Evolutionary conservation across 1,140 invertebrate genomes (phyloP).

Genomic region (Venustaconcha ellipsiformis): DNA sequence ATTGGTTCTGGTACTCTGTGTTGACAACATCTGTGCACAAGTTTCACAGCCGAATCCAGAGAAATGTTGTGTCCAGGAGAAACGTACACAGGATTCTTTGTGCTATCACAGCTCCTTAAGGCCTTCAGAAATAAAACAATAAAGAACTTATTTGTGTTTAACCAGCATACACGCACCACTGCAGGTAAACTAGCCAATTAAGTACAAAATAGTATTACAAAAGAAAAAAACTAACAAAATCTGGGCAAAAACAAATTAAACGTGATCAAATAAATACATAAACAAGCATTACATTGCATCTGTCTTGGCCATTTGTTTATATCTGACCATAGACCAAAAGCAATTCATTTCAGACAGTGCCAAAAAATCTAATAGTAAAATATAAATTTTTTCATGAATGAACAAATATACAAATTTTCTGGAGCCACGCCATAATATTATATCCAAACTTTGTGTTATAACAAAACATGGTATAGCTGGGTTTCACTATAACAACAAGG

Average conservation of each 20-base stretch:
- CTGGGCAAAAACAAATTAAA: not conserved
- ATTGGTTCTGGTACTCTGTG: constrained; percentile 71
- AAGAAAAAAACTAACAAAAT: not conserved
- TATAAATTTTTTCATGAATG: no score
- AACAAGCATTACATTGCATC: not conserved
- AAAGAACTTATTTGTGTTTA: not conserved
- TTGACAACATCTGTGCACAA: constrained; percentile 66
- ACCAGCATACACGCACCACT: not conserved
- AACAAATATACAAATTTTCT: no score
- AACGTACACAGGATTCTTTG: constrained; percentile 69
- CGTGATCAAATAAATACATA: not conserved
- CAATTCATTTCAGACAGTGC: not conserved
- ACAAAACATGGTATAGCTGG: no score
- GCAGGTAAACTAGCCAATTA: not conserved
- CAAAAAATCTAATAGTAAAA: not conserved
- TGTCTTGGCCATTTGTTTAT: not conserved
- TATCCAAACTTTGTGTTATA: no score
- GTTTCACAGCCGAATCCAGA: constrained; percentile 64
- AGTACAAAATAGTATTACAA: not conserved
- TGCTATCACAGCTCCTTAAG: constrained; percentile 47
- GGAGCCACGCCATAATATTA: no score
- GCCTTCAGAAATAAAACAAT: constrained; percentile 39
- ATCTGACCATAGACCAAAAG: not conserved
- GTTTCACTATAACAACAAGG: not conserved
- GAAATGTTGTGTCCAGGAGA: constrained; percentile 70